Evolutionary conservation across 1,140 invertebrate genomes (phyloP), one percentile per base, ranked within the genome.

Genomic region (Polyergus mexicanus): DNA sequence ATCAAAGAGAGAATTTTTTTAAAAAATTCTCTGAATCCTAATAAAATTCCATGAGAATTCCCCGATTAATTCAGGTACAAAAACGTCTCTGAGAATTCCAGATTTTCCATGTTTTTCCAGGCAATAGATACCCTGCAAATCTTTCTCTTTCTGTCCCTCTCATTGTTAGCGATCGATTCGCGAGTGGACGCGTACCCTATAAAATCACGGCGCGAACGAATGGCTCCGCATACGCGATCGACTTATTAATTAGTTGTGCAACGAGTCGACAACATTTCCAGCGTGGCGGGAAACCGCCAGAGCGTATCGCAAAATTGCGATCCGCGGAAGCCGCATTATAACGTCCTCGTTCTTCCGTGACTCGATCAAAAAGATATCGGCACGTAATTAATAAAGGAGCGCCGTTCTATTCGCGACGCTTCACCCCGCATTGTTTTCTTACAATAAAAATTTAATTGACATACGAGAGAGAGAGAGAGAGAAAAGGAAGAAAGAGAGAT

Each of bases 161-260:
- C 6, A 28, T 44, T 10, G 35, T 44, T 44, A 11, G 10, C 10
- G 38, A 76, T 63, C 25, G 60, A 51, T 6, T 65, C 63, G 35
- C 32, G 32, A 16, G 32, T 63, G 38, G 10, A 76, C 38, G 38
- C n/a, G 16, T 19, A 72, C 71, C 71, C 74, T 62, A 11, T 51
- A 25, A 60, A 68, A 88, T 81, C 60, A 58, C 10, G 28, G 16
- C 62, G 38, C n/a, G 54, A 56, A 8, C 85, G 58, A 54, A 54
- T 62, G 41, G 47, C 51, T 78, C 32, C 22, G 68, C 74, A 81
- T 83, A 77, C 84, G 65, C 84, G 85, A 87, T 86, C 85, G 74
- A 63, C 54, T 80, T 80, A 84, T 90, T 84, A 91, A 91, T 91
- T 91, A 90, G 74, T 90, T 87, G 85, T 87, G 89, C 87, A 87